Conservation (phyloP, 2,113 vertebrate genomes). For the Rhegmatorhina hoffmannsi region DNA sequence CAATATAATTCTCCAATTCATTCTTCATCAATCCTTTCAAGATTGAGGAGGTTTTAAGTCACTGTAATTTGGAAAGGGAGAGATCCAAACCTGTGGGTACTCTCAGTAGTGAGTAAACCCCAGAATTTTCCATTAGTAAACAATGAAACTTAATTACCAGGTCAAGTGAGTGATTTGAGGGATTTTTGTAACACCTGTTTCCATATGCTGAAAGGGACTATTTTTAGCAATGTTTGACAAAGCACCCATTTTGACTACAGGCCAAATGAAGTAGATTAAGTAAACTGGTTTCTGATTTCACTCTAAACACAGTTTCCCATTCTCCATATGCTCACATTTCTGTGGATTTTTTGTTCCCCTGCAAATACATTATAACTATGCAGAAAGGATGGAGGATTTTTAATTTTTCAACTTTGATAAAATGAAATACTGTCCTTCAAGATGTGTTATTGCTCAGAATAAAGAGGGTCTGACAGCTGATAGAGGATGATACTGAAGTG, state of each 20-base stretch:
- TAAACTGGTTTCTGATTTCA: not conserved
- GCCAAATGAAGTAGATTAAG: not conserved
- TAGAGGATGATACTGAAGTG: not conserved
- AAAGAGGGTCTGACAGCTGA: not conserved
- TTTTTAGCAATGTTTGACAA: not conserved
- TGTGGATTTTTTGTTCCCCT: not conserved
- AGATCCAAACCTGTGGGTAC: not conserved
- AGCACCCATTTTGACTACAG: not conserved
- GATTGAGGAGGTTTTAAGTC: slow-evolving; percentile 40
- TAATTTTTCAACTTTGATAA: not conserved
- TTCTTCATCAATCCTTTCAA: slow-evolving; percentile 23
- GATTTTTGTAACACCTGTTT: slow-evolving; percentile 65
- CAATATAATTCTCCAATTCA: not conserved
- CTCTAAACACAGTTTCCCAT: not conserved
- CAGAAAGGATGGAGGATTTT: not conserved
- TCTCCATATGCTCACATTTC: not conserved
- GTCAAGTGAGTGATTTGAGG: slow-evolving; percentile 38
- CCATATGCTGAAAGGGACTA: not conserved
- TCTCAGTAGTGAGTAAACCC: not conserved
- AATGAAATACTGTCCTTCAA: not conserved
- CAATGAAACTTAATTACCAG: slow-evolving; percentile 68
- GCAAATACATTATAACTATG: not conserved
- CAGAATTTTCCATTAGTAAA: slow-evolving; percentile 61
- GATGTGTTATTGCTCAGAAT: not conserved
- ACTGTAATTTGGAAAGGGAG: slow-evolving; percentile 11